phyloP scores from a whole-genome alignment of 1,140 invertebrate species.

The Armadillidium nasatum region DNA sequence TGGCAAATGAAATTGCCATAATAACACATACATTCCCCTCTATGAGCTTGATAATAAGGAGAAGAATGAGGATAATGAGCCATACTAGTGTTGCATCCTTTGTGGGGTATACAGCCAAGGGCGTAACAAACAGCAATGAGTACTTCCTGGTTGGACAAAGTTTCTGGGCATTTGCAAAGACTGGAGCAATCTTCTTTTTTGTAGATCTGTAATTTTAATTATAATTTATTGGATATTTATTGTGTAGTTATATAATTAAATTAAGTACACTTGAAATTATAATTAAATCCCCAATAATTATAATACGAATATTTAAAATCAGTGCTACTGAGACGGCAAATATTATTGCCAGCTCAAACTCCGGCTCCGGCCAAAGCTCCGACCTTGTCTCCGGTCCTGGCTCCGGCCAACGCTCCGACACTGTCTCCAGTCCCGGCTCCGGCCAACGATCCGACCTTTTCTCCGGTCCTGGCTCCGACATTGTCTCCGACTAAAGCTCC shows the following conservation, averaged over 20 bases:
- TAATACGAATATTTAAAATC: background rate
- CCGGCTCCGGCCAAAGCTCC: too few relatives aligned
- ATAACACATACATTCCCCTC: conserved; percentile 82
- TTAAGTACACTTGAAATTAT: background rate
- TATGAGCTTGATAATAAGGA: conserved; percentile 77
- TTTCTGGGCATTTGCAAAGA: conserved; percentile 69
- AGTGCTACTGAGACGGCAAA: too few relatives aligned
- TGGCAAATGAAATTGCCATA: conserved; percentile 83
- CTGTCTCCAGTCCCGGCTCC: background rate
- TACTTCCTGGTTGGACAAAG: conserved; percentile 51
- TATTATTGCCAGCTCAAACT: too few relatives aligned
- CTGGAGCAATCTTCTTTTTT: conserved; percentile 77
- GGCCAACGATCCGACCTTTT: background rate
- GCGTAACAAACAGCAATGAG: conserved; percentile 67
- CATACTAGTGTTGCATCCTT: conserved; percentile 49
- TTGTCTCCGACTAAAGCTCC: background rate
- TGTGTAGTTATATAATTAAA: background rate
- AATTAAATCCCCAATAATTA: background rate
- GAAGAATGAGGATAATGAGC: conserved; percentile 82
- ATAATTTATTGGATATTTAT: background rate
- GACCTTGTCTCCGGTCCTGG: too few relatives aligned
- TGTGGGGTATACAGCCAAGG: conserved; percentile 69
- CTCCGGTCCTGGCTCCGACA: background rate
- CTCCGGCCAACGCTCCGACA: background rate
- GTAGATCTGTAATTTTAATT: conserved; percentile 59